Evolutionary conservation across 2,797 vertebrate genomes (phyloP), one percentile per base, ranked within the genome.

Genomic region (Fundulus diaphanus): DNA sequence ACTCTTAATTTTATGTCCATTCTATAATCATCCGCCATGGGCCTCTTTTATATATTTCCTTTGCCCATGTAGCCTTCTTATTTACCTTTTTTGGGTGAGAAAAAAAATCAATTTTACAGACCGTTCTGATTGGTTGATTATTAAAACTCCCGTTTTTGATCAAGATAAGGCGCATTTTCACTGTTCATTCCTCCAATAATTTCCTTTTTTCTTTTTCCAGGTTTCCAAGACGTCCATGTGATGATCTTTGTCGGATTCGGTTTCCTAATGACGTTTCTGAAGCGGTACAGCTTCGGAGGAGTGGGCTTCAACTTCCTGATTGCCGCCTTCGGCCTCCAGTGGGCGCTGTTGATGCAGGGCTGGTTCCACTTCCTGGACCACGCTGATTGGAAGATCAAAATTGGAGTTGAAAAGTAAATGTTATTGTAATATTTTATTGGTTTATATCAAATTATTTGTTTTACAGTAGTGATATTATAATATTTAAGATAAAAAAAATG

Each of bases 181-280:
- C 22, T 66, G 7, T 35, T 46, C 3, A 52, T 29, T 46, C 8
- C 42, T 7, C 31, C 54, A 27, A 31, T 56, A 22, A 2, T 35
- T 5, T 33, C 0, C 3, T 70, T 3, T 78, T 24, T 37, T 56
- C 27, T 4, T 35, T 5, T 2, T 90, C 27, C 70, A 99, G 98
- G 97, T 87, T 99, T 99, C 90, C 96, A 99, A 93, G 98, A 99
- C 0, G 98, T 99, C 77, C 98, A 99, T 0, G 97, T 97, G 85
- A 99, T 99, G 98, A 96, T 99, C 84, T 99, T 99, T 74, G 96
- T 99, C 78, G 98, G 98, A 29, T 99, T 99, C 74, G 98, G 98
- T 51, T 99, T 99, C 91, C 96, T 99, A 77, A 99, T 99, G 98
- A 97, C 95, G 0, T 99, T 99, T 89, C 95, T 99, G 71, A 97